Evolutionary conservation across 2,888 invertebrate genomes (phyloP), one percentile per base, ranked within the genome.

Genomic region (Busseola fusca): DNA sequence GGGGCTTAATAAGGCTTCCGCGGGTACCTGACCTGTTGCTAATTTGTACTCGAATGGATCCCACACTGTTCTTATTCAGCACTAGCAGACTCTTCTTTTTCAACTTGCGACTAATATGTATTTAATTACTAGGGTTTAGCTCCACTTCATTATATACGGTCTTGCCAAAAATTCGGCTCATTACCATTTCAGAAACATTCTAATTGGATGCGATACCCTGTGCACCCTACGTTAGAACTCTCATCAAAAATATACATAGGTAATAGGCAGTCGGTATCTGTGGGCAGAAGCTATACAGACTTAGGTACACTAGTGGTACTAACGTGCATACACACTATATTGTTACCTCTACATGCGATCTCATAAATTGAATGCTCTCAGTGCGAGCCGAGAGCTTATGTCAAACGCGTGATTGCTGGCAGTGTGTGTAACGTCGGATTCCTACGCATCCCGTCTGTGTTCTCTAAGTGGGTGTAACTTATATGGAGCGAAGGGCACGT

Each of bases 401-500:
- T 75, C 81, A 76, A 66, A 64, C 72, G 59, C 40, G 77, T 81
- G 75, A 76, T 73, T 69, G 72, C 65, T 74, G 34, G 57, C 62
- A 64, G 64, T 67, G 69, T 75, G 69, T 78, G 69, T 75, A 69
- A 72, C 66, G 58, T 68, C 67, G 82, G 76, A 88, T 88, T 88
- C 89, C 86, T 79, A 79, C 86, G 81, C 87, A 87, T 85, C 74
- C 74, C 82, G 79, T 74, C 81, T 85, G 86, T 87, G 86, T 86
- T 86, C 85, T 86, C 82, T 86, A 84, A 88, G 85, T 82, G 84
- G 81, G 82, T 80, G 84, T 87, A 85, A 84, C 81, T 81, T 83
- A 86, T 69, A 75, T 75, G 74, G 75, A 82, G 71, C 76, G 78
- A 71, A 83, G 82, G 80, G 80, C 80, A 86, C 82, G 78, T 76